phyloP scores from a whole-genome alignment of 2,888 invertebrate species.

The Serripes groenlandicus region DNA sequence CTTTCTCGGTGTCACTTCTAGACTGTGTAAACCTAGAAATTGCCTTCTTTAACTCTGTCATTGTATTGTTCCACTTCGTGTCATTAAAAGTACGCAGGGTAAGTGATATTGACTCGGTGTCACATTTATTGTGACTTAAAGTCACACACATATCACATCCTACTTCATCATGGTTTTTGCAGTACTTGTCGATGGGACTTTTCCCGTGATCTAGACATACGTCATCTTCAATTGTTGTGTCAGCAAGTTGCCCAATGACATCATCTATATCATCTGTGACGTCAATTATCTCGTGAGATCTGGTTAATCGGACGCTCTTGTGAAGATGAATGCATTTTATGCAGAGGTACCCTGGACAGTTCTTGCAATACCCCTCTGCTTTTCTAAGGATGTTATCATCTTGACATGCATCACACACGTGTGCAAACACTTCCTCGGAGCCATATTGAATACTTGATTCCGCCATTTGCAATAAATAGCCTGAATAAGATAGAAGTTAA shows the following conservation, averaged over 20 bases:
- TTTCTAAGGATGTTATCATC: not conserved
- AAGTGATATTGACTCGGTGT: not conserved
- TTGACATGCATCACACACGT: conserved; percentile 3
- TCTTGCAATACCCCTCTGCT: conserved; percentile 12
- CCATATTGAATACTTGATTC: too few relatives aligned
- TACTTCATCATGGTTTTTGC: conserved; percentile 1
- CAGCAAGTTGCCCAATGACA: not conserved
- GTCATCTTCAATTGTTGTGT: conserved; percentile 1
- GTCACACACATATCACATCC: conserved; percentile 6
- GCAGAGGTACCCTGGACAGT: conserved; percentile 1
- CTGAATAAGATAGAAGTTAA: too few relatives aligned
- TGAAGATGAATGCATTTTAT: not conserved
- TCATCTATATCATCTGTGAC: not conserved
- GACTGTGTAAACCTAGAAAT: not conserved
- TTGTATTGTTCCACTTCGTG: not conserved
- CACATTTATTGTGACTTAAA: conserved; percentile 4
- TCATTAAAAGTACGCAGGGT: not conserved
- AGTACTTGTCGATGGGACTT: not conserved
- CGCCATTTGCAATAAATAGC: too few relatives aligned
- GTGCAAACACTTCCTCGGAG: not conserved
- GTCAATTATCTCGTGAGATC: conserved; percentile 4
- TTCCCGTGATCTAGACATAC: conserved; percentile 6
- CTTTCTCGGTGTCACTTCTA: too few relatives aligned
- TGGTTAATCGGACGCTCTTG: not conserved
- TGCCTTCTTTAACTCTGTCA: not conserved